Percentiles rank a stretch among this genome's conserved stretches.
These are phyloP conservation scores for Lynx canadensis DNA, from an alignment of 2,113 vertebrate genomes.

Conservation along the genomic window DNA sequence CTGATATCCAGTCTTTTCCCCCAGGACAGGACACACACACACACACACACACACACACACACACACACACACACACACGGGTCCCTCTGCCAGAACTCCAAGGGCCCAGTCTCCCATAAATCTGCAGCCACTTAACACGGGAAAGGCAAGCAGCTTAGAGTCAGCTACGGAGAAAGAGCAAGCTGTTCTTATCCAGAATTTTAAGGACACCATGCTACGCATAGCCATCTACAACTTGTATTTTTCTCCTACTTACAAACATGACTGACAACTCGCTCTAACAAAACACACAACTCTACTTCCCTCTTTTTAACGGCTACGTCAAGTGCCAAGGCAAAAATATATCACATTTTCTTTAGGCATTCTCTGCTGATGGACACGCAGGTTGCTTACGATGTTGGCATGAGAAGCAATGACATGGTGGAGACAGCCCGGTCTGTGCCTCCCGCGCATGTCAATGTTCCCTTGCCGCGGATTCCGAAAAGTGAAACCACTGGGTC, in stretches of 20 bases:
- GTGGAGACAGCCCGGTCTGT: not conserved
- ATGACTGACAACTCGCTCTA: not conserved
- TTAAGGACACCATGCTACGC: not conserved
- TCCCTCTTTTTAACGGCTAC: not conserved
- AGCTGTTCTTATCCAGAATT: not conserved
- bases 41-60: too few relatives aligned
- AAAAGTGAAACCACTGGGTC: not conserved
- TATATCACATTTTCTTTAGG: not conserved
- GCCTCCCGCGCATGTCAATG: not conserved
- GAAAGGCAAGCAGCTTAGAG: not conserved
- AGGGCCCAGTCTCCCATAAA: not conserved
- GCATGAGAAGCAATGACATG: not conserved
- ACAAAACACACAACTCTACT: not conserved
- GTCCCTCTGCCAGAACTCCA: not conserved
- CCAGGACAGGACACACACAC: not conserved
- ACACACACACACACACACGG: too few relatives aligned
- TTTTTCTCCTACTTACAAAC: not conserved
- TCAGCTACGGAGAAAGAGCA: not conserved
- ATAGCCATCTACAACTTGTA: not conserved
- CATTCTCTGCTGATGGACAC: not conserved
- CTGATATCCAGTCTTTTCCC: not conserved
- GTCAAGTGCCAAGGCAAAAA: not conserved
- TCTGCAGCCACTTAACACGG: not conserved
- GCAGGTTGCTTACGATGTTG: not conserved
- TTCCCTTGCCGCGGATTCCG: not conserved